Base-by-base conservation (phyloP, 2,888 invertebrate species). In the Subacronicta megacephala region DNA sequence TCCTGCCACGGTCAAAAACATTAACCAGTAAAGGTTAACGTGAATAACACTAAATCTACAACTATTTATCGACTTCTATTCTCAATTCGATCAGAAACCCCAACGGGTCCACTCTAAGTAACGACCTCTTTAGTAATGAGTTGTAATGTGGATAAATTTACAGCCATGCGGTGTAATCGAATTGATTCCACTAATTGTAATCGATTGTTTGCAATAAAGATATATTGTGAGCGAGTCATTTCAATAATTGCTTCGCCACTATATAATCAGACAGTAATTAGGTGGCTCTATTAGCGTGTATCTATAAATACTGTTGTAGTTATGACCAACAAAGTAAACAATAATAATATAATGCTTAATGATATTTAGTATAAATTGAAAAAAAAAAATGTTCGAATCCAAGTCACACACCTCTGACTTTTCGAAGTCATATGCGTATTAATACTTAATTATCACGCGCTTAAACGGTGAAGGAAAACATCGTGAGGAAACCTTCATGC, bases 181-280 rank as follows among this genome's bases (percentile, higher is more conserved):
- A 67, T 72, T 37, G 52, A 62, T 57, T 62, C 44, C 15, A 41
- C 46, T 72, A 72, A 75, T 72, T 59, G 56, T 53, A 62, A 56
- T 56, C 56, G 65, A 71, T 70, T 62, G 52, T 17, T 44, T 31
- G 31, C 35, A 26, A 52, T 35, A 46, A 17, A 53, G 44, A 56
- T 72, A 54, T 54, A 45, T 42, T 69, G 50, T 36, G 35, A 55
- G 31, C 15, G 18, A 47, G 52, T 64, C 31, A 35, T 64, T 58
- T 23, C n/a, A 18, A 46, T 72, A 71, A 75, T 71, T 71, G 67
- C 38, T 44, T 15, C 15, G 56, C 41, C 57, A 61, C 10, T 26
- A 74, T 56, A 64, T 29, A 50, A 36, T 26, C 26, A 46, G 35
- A 13, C 18, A 41, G 50, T 40, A 35, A 51, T 47, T 41, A 44